Evolutionary conservation across 1,140 invertebrate genomes (phyloP).

Genomic region (Melanaphis sacchari): DNA sequence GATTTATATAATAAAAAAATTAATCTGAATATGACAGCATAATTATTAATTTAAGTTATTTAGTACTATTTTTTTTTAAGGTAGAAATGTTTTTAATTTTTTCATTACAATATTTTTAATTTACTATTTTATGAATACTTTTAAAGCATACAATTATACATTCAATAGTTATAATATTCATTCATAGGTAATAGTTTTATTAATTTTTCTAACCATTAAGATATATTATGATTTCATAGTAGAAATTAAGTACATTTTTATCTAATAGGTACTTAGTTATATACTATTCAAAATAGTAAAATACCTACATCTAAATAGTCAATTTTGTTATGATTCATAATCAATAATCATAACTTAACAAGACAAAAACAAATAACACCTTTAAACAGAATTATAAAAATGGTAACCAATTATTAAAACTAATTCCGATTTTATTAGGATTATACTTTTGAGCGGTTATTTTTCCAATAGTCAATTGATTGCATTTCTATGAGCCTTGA

Average conservation of each 20-base stretch:
- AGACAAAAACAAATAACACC: background rate
- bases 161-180: background rate
- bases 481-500: constrained; percentile 96
- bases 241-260: background rate
- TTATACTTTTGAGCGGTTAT: constrained; percentile 60
- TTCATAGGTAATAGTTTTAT: background rate
- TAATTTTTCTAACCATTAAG: background rate
- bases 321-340: background rate
- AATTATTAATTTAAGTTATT: constrained; percentile 8
- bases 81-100: no score
- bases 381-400: background rate
- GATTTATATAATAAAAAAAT: background rate
- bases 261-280: background rate
- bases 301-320: background rate
- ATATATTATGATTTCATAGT: background rate
- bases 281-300: background rate
- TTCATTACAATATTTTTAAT: background rate
- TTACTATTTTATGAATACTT: background rate
- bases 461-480: constrained; percentile 89
- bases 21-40: background rate
- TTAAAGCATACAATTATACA: background rate
- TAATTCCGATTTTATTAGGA: background rate
- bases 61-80: background rate
- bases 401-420: background rate
- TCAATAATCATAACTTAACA: background rate